These are phyloP conservation scores for Rhopilema esculentum DNA, from an alignment of 30 jellyfish, hydroid and myxozoan genomes.

Conservation along the genomic window DNA sequence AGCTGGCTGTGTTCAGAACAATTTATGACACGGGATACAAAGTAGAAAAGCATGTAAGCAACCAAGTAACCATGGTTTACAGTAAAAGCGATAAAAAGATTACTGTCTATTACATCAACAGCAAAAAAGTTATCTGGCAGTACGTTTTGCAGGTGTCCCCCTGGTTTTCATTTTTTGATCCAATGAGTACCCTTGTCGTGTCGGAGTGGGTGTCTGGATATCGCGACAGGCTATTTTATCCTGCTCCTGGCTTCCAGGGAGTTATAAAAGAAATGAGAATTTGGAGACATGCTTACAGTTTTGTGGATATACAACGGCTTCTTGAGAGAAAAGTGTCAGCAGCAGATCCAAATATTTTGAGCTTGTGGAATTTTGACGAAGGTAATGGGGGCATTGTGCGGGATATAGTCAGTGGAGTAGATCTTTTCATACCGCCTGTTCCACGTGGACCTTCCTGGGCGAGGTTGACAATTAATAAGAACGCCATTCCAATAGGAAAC, in stretches of 20 bases:
- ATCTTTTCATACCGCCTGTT: conserved; percentile 59
- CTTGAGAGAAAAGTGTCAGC: background rate
- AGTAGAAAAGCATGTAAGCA: conserved; percentile 17
- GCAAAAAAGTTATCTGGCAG: conserved; percentile 33
- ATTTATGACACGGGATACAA: conserved; percentile 38
- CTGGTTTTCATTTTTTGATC: conserved; percentile 59
- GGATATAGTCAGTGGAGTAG: conserved; percentile 46
- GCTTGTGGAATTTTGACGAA: conserved; percentile 64
- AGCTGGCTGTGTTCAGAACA: conserved; percentile 41
- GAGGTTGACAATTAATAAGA: conserved; percentile 29
- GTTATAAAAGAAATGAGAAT: conserved; percentile 42
- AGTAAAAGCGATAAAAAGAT: conserved; percentile 4
- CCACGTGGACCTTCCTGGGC: conserved; percentile 65
- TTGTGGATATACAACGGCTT: conserved; percentile 45
- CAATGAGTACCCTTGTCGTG: conserved; percentile 60
- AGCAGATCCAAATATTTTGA: conserved; percentile 22
- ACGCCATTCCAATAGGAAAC: conserved; percentile 55
- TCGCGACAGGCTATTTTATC: conserved; percentile 59
- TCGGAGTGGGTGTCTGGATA: conserved; percentile 68
- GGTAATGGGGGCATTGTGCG: conserved; percentile 56
- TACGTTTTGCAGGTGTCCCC: conserved; percentile 26
- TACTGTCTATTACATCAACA: conserved; percentile 49
- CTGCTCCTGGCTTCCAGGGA: conserved; percentile 62
- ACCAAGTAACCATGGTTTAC: conserved; percentile 63
- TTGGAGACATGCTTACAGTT: conserved; percentile 67